Conservation (phyloP, 2,113 vertebrate species). For the Nerophis lumbriciformis region DNA sequence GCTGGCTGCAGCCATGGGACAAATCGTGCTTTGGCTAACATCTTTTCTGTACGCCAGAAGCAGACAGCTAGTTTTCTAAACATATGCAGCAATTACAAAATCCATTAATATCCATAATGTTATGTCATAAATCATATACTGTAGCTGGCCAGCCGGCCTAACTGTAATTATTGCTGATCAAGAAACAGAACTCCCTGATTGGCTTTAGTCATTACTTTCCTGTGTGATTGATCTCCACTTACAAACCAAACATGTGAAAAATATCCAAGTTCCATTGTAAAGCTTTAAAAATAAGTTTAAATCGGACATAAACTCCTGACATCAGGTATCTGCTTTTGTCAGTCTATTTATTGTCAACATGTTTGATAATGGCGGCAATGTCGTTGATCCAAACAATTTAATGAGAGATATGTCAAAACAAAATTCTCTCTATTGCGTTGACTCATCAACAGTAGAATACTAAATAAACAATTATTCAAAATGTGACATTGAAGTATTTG, state of each 20-base stretch:
- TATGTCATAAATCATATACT: conserved; percentile 70
- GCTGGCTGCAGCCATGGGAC: conserved; percentile 1
- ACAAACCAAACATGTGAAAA: conserved; percentile 70
- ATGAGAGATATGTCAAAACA: background rate
- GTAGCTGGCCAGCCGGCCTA: conserved; percentile 54
- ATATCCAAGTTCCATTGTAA: conserved; percentile 54
- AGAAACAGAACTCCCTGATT: conserved; percentile 72
- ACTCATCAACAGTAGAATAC: too few species aligned
- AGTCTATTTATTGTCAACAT: conserved; percentile 45
- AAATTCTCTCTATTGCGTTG: too few species aligned
- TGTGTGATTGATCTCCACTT: conserved; percentile 65
- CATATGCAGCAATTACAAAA: conserved; percentile 74
- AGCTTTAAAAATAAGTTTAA: conserved; percentile 64
- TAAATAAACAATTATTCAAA: too few species aligned
- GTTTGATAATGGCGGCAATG: conserved; percentile 45
- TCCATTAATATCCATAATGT: conserved; percentile 76
- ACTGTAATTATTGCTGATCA: conserved; percentile 73
- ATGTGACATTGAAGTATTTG: too few species aligned
- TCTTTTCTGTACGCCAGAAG: conserved; percentile 42
- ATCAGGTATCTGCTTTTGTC: conserved; percentile 51
- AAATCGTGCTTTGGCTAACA: background rate
- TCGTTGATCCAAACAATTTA: conserved; percentile 42
- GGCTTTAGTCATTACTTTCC: conserved; percentile 70
- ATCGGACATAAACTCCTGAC: conserved; percentile 30
- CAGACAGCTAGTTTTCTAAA: conserved; percentile 69